These are phyloP conservation scores for Tachycineta bicolor DNA, from an alignment of 2,113 vertebrate genomes.

Conservation along the genomic window DNA sequence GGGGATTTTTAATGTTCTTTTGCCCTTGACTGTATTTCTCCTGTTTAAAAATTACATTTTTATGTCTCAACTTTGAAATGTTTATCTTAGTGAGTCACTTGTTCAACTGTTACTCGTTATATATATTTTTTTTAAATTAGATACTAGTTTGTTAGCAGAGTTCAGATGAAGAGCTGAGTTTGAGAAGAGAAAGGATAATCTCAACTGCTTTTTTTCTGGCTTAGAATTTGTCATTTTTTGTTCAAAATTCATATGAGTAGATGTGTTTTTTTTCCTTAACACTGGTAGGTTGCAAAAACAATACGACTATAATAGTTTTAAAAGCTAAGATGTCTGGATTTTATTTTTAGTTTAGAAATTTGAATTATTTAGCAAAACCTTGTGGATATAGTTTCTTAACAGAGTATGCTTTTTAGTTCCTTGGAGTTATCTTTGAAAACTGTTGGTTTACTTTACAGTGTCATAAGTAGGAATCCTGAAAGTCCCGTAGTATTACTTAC, in stretches of 20 bases:
- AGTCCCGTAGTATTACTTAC: background rate
- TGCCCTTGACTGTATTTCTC: background rate
- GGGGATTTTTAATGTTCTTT: background rate
- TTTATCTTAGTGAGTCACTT: background rate
- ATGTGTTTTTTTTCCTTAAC: background rate
- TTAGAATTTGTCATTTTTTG: background rate
- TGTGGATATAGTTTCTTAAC: background rate
- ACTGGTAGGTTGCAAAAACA: background rate
- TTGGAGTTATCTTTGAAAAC: background rate
- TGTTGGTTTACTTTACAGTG: background rate
- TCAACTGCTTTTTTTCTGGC: background rate
- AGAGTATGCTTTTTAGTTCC: background rate
- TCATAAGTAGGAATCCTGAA: background rate
- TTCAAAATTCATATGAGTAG: background rate
- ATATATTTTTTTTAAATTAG: background rate
- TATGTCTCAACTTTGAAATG: background rate
- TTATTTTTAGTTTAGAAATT: background rate
- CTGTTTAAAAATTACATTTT: background rate
- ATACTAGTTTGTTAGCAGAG: background rate
- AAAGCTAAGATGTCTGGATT: background rate
- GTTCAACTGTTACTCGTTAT: background rate
- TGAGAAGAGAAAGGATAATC: background rate
- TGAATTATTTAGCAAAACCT: background rate
- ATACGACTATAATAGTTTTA: background rate
- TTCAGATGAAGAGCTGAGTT: background rate